These are phyloP conservation scores for Sialis fuliginosa DNA, from an alignment of 2,888 invertebrate species.

Conservation along the genomic window DNA sequence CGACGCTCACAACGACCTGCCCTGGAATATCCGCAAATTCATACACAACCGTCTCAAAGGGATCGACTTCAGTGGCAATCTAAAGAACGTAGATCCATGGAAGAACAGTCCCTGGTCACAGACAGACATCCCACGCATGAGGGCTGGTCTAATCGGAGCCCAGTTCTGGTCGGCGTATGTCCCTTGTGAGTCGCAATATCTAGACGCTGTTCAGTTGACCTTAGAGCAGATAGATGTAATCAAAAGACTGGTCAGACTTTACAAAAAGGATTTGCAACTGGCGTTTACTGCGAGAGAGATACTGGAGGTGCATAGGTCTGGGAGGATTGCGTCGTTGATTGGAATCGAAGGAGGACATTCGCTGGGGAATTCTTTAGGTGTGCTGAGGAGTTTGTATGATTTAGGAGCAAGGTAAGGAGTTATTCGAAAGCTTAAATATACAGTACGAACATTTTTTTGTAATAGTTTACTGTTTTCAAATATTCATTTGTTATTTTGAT, in stretches of 20 bases:
- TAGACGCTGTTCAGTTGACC: conserved; percentile 70
- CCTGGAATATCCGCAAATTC: conserved; percentile 80
- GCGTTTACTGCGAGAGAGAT: conserved; percentile 55
- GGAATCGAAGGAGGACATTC: conserved; percentile 89
- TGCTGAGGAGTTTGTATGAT: conserved; percentile 74
- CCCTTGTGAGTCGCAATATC: conserved; percentile 66
- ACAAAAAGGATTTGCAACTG: conserved; percentile 52
- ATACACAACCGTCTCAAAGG: conserved; percentile 61
- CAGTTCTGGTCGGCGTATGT: conserved; percentile 86
- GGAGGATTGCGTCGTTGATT: conserved; percentile 73
- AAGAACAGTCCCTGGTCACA: conserved; percentile 78
- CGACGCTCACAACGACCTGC: conserved; percentile 73
- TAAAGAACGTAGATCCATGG: conserved; percentile 62
- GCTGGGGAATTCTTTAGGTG: conserved; percentile 75
- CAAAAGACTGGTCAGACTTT: conserved; percentile 51
- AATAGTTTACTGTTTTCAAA: too few species aligned
- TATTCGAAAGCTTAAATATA: neutral
- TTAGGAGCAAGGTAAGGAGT: conserved; percentile 47
- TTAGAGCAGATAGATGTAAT: conserved; percentile 78
- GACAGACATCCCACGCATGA: conserved; percentile 74
- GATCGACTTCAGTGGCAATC: conserved; percentile 45
- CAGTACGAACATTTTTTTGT: too few species aligned
- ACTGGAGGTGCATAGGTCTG: conserved; percentile 50
- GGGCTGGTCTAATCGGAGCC: conserved; percentile 70
- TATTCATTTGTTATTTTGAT: too few species aligned